Evolutionary conservation across 2,888 invertebrate species (phyloP).

Genomic region (Punctoribates punctum): DNA sequence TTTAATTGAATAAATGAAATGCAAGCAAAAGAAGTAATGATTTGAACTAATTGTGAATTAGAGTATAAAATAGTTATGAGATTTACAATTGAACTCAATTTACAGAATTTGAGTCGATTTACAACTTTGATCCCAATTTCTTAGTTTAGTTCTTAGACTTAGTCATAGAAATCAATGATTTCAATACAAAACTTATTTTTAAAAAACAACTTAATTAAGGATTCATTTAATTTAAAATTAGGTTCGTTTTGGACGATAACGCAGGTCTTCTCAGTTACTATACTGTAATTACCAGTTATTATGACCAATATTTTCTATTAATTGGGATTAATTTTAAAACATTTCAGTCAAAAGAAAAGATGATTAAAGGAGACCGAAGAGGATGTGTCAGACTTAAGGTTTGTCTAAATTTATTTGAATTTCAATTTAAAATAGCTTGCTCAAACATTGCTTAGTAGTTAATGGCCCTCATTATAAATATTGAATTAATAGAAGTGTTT

Average conservation of each 20-base stretch:
- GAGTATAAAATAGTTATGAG: background rate
- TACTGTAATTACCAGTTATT: slow-evolving; percentile 65
- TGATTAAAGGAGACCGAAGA: slow-evolving; percentile 92
- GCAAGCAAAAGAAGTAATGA: background rate
- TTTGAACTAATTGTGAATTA: background rate
- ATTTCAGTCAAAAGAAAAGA: slow-evolving; percentile 90
- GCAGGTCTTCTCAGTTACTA: slow-evolving; percentile 94
- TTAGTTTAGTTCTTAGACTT: too few species aligned
- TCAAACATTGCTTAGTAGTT: too few species aligned
- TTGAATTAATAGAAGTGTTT: too few species aligned
- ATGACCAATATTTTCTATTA: background rate
- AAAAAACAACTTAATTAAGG: background rate
- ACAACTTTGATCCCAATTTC: too few species aligned
- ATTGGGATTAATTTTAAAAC: background rate
- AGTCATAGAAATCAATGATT: too few species aligned
- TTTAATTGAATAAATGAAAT: too few species aligned
- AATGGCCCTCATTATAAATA: too few species aligned
- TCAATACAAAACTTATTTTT: background rate
- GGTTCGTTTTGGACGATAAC: slow-evolving; percentile 92
- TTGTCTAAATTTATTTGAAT: background rate
- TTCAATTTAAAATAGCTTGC: background rate
- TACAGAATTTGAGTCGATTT: too few species aligned
- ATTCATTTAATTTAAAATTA: background rate
- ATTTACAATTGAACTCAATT: background rate
- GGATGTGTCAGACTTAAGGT: slow-evolving; percentile 91